Evolutionary conservation across 2,113 vertebrate genomes (phyloP), one percentile per base, ranked within the genome.

Genomic region (Cairina moschata): DNA sequence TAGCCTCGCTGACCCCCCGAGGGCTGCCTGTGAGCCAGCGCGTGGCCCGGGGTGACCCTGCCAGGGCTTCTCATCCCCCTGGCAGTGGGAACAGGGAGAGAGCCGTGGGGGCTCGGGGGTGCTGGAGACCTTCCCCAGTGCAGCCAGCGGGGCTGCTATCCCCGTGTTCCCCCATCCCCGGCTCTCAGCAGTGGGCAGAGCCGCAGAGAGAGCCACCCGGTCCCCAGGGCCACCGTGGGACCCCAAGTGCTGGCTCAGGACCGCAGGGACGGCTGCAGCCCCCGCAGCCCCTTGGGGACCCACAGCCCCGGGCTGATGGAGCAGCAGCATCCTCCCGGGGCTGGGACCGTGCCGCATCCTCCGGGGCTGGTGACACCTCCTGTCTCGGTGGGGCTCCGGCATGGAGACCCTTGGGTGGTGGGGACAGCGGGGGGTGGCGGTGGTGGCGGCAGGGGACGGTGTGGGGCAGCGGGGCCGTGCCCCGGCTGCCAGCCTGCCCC

Each of bases 401-500:
- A 29, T 40, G 38, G 38, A 38, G 40, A 40, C 26, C 62, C 38
- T 17, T 65, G 38, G 26, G 38, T 29, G 36, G 26, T 26, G 17
- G 29, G 62, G 38, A 65, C 62, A 13, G 26, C 26, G 8, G 11
- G 40, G 11, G 17, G 26, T 13, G 62, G 11, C 46, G 20, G 46
- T 22, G 20, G 46, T 22, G 46, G 62, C 40, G 11, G 38, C 26
- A 28, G 38, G 26, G 62, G 26, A 65, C 8, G 18, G 23, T 25
- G 50, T 28, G 62, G 62, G 26, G 62, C 62, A 40, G 62, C 18
- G 17, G 62, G 38, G 62, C 84, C 79, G 77, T 87, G 38, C 25
- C 71, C 75, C 21, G 73, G 90, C 91, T 96, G 93, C 91, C 93
- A 96, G 95, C 92, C 95, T 97, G 93, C 90, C 97, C 95, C 93